Conservation (phyloP, 1,140 invertebrate species). For the Bombus ignitus region DNA sequence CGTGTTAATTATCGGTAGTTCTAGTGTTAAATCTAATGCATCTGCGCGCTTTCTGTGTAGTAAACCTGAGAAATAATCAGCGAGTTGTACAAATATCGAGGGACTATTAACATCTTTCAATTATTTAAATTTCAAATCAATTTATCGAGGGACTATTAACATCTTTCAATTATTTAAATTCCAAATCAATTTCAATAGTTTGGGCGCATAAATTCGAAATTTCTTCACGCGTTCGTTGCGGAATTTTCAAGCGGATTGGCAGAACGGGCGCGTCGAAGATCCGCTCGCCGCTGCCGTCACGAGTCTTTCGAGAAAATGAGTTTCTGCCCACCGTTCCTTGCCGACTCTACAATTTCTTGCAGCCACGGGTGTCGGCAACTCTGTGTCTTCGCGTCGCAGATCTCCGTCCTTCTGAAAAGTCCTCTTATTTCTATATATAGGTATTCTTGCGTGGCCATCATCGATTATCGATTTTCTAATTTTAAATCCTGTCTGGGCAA, state of each 20-base stretch:
- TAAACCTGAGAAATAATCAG: too few relatives aligned
- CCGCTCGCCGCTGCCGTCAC: not conserved
- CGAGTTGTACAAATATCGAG: too few relatives aligned
- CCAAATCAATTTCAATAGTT: too few relatives aligned
- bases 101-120: too few relatives aligned
- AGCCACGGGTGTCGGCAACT: not conserved
- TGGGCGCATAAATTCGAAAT: not conserved
- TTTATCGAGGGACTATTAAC: too few relatives aligned
- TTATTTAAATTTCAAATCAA: too few relatives aligned
- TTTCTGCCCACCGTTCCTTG: not conserved
- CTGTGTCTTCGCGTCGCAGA: not conserved
- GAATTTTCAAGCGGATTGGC: not conserved
- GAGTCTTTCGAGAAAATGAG: slow-evolving; percentile 35
- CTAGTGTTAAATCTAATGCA: too few relatives aligned
- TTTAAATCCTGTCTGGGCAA: not conserved
- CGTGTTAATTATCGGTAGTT: too few relatives aligned
- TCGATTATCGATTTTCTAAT: not conserved
- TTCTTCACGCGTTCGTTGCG: not conserved
- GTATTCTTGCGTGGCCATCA: not conserved
- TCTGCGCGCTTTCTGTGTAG: too few relatives aligned
- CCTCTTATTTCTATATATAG: too few relatives aligned
- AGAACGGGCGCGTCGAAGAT: too few relatives aligned
- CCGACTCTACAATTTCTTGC: not conserved
- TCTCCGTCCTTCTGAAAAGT: not conserved
- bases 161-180: too few relatives aligned